Percentiles rank a stretch among this genome's conserved stretches.
Evolutionary conservation across 2,113 vertebrate genomes (phyloP).

Genomic region (Malurus melanocephalus): DNA sequence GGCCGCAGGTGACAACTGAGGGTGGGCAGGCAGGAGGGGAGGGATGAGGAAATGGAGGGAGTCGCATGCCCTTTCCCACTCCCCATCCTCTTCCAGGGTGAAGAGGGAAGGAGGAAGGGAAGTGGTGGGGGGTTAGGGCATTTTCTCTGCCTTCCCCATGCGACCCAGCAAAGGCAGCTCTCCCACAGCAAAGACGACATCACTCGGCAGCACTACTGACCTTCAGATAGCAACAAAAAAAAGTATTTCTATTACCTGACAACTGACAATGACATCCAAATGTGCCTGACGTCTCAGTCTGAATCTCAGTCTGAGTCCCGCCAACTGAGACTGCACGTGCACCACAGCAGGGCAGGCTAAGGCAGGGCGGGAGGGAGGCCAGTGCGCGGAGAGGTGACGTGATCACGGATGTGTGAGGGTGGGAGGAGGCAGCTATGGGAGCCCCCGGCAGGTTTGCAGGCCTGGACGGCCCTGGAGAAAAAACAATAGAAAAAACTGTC

Average conservation of each 20-base stretch:
- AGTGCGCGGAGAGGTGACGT: constrained; percentile 80
- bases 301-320: constrained; percentile 80
- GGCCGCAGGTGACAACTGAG: background rate
- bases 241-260: constrained; percentile 78
- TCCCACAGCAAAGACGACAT: constrained; percentile 55
- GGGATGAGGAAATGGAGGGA: background rate
- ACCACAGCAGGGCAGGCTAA: constrained; percentile 81
- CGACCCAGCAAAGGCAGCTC: constrained; percentile 20
- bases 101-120: background rate
- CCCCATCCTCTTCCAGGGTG: background rate
- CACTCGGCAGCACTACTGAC: constrained; percentile 61
- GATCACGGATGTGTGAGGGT: constrained; percentile 80
- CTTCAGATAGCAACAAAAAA: constrained; percentile 67
- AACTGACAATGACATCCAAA: constrained; percentile 84
- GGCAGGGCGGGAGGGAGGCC: constrained; percentile 79
- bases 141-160: constrained; percentile 28
- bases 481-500: constrained; percentile 84
- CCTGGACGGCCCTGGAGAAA: constrained; percentile 84
- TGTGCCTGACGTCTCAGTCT: constrained; percentile 78
- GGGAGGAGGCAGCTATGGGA: constrained; percentile 83
- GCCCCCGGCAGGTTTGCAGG: constrained; percentile 82
- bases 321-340: constrained; percentile 75
- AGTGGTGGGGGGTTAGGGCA: background rate
- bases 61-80: background rate
- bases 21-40: background rate